These are phyloP conservation scores for Hemicrepidius hirtus DNA, from an alignment of 2,888 invertebrate genomes.

Conservation along the genomic window DNA sequence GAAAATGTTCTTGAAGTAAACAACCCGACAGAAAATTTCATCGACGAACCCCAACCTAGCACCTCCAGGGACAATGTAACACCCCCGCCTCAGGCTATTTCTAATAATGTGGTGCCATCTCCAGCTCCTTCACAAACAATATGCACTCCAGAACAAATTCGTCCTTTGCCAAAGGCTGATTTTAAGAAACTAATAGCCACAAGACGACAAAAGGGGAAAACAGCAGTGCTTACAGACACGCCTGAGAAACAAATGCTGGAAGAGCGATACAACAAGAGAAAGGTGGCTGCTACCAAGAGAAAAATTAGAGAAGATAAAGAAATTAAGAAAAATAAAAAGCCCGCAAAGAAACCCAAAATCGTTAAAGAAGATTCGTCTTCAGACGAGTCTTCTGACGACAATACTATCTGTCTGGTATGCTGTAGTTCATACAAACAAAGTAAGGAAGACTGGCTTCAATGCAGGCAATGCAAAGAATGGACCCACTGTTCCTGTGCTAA, in stretches of 20 bases:
- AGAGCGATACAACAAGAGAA: constrained; percentile 1
- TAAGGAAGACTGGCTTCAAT: constrained; percentile 1
- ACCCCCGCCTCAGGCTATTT: not conserved
- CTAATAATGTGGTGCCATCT: not conserved
- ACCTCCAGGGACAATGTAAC: not conserved
- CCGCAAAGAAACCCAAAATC: not conserved
- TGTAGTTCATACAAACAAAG: no score
- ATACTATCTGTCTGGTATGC: no score
- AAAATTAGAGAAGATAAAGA: not conserved
- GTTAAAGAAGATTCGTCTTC: not conserved
- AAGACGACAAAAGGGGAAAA: not conserved
- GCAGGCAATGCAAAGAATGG: not conserved
- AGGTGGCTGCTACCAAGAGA: not conserved
- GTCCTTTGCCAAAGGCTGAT: not conserved
- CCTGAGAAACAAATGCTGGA: no score
- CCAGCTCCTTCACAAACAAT: not conserved
- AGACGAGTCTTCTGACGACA: not conserved
- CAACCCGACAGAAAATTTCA: not conserved
- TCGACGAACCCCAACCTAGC: not conserved
- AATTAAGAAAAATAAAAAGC: not conserved
- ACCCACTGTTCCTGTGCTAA: not conserved
- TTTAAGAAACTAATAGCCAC: not conserved
- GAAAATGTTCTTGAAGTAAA: no score
- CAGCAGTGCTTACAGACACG: not conserved
- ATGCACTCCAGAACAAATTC: not conserved